Evolutionary conservation across 2,888 invertebrate species (phyloP).

Genomic region (Rhabditophanes sp.): DNA sequence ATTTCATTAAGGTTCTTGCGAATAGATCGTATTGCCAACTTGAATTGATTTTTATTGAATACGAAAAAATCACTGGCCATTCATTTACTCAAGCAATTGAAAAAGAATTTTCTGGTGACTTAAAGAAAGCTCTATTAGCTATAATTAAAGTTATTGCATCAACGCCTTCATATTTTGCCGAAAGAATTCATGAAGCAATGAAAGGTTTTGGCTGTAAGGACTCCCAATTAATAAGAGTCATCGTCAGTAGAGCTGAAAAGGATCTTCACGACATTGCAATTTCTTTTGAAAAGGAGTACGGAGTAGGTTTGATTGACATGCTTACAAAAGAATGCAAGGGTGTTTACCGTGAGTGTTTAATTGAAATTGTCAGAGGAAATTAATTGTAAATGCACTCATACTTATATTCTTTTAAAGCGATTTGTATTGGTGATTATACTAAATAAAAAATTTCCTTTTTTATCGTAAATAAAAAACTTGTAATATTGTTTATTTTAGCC

Average conservation of each 20-base stretch:
- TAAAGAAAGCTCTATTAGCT: conserved; percentile 43
- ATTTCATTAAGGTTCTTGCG: conserved; percentile 43
- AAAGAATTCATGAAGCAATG: conserved; percentile 7
- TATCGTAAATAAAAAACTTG: too few species aligned
- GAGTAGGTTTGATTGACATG: too few species aligned
- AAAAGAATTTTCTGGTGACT: conserved; percentile 44
- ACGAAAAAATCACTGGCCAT: conserved; percentile 45
- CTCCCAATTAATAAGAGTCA: conserved; percentile 39
- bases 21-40: conserved; percentile 46
- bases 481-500: too few species aligned
- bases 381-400: too few species aligned
- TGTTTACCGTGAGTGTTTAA: too few species aligned
- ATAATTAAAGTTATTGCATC: too few species aligned
- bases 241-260: conserved; percentile 38
- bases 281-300: too few species aligned
- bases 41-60: conserved; percentile 46
- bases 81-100: conserved; percentile 42
- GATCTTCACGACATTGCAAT: conserved; percentile 75
- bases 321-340: too few species aligned
- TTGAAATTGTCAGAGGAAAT: too few species aligned
- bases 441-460: too few species aligned
- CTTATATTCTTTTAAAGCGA: too few species aligned
- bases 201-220: conserved; percentile 43
- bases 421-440: too few species aligned
- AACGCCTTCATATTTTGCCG: conserved; percentile 18